Base-by-base conservation (phyloP, 2,797 vertebrate species). In the Eremophila alpestris region DNA sequence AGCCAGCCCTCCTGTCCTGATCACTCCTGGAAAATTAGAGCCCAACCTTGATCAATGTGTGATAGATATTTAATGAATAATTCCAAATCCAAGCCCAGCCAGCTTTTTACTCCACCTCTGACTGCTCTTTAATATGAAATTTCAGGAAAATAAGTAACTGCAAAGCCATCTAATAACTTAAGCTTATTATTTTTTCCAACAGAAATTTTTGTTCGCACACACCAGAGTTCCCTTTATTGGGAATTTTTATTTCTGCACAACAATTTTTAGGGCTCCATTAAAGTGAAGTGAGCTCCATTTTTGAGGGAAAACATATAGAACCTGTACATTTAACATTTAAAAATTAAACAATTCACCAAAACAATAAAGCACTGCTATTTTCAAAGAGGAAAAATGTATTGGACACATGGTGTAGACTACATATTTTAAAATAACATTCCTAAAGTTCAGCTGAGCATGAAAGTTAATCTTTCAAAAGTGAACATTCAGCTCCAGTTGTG, bases 401-500 rank as follows among this genome's bases (percentile, higher is more conserved):
- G 15, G 45, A 88, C 80, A 82, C 79, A 75, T 51, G 78, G 63
- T 52, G n/a, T 67, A 84, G 69, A 82, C 67, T 68, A 88, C 56
- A 5, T 91, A 89, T 94, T 95, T 94, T 95, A 83, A 95, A 94
- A 87, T 84, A 88, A 20, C 49, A 6, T 91, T 96, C 94, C 92
- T 94, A n/a, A 82, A 91, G 92, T 95, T 96, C 92, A 95, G 34
- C 63, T 93, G 70, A 95, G 89, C 95, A 95, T 84, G 87, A 94
- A 95, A 93, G 86, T 78, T 96, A 91, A 90, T 94, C 85, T 96
- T 95, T 95, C 74, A 96, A 83, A 95, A 94, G 87, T 93, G 91
- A 96, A 88, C 76, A 95, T 81, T 95, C 76, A 74, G 83, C 92
- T 94, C 64, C 68, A 91, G 59, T 95, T 93, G 80, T 89, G 56